Evolutionary conservation across 2,797 vertebrate genomes (phyloP).

Genomic region (Characodon lateralis): DNA sequence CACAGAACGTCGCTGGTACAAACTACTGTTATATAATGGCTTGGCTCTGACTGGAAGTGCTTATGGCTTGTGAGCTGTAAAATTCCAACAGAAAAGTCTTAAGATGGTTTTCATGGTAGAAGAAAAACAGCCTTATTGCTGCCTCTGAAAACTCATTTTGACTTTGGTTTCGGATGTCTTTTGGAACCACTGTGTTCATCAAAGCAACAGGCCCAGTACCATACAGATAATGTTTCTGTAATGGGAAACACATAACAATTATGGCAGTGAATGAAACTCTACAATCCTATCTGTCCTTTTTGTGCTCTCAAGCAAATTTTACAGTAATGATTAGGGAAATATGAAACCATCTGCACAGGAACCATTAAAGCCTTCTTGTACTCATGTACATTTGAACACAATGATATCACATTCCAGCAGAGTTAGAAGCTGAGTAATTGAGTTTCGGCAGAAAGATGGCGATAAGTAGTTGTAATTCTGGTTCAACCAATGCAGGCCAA

Average conservation of each 20-base stretch:
- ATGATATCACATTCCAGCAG: conserved; percentile 40
- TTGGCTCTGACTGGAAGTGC: conserved; percentile 11
- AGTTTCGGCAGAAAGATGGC: conserved; percentile 38
- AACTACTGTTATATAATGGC: conserved; percentile 10
- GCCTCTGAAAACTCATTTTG: conserved; percentile 42
- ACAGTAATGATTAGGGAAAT: conserved; percentile 56
- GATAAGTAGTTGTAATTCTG: conserved; percentile 23
- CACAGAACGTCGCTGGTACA: conserved; percentile 39
- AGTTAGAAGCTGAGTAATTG: conserved; percentile 32
- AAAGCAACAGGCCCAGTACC: conserved; percentile 19
- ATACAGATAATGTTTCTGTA: conserved; percentile 45
- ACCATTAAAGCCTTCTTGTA: conserved; percentile 52
- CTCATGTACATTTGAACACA: conserved; percentile 56
- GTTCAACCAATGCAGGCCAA: neutral
- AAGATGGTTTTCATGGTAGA: neutral
- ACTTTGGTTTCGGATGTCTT: conserved; percentile 43
- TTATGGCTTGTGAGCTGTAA: conserved; percentile 2
- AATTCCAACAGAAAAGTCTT: conserved; percentile 18
- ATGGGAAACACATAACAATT: conserved; percentile 43
- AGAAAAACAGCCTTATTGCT: conserved; percentile 16
- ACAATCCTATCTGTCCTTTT: conserved; percentile 23
- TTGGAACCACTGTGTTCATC: conserved; percentile 39
- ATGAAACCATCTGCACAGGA: conserved; percentile 50
- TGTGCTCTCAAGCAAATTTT: conserved; percentile 44
- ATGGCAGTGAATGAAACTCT: conserved; percentile 41